These are phyloP conservation scores for Melanerpes formicivorus DNA, from an alignment of 2,113 vertebrate genomes.

Conservation along the genomic window DNA sequence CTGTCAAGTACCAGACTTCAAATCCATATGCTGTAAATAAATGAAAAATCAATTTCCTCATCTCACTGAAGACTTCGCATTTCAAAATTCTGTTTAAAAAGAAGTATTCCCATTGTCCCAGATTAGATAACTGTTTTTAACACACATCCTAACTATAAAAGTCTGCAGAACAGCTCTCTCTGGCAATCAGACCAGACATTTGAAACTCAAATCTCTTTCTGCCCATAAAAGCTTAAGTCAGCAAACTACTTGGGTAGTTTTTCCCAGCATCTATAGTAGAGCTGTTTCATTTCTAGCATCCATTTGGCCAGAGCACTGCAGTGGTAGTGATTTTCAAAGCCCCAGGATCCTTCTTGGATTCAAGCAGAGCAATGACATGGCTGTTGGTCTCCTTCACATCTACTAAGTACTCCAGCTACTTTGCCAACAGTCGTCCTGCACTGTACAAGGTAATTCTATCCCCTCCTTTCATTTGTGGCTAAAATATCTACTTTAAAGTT, in stretches of 20 bases:
- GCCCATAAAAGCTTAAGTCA: background rate
- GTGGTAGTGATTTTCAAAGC: background rate
- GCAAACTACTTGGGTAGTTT: background rate
- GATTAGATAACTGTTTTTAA: background rate
- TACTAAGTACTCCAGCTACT: background rate
- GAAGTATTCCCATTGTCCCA: background rate
- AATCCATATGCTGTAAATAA: background rate
- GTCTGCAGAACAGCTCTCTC: background rate
- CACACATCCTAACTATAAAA: background rate
- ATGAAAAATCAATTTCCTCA: background rate
- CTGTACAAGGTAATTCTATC: background rate
- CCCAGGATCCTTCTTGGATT: background rate
- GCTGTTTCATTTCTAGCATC: background rate
- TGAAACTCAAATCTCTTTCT: background rate
- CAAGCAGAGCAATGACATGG: background rate
- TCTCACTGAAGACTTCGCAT: background rate
- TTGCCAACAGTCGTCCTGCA: background rate
- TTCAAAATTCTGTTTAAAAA: slow-evolving; percentile 1
- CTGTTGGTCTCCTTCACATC: background rate
- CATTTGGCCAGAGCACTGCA: background rate
- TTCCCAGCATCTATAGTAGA: background rate
- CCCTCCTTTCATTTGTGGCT: background rate
- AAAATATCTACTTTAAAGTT: background rate
- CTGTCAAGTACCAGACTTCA: background rate
- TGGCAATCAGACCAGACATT: background rate